Conservation (phyloP, 2,113 vertebrate genomes). For the Chamaea fasciata region DNA sequence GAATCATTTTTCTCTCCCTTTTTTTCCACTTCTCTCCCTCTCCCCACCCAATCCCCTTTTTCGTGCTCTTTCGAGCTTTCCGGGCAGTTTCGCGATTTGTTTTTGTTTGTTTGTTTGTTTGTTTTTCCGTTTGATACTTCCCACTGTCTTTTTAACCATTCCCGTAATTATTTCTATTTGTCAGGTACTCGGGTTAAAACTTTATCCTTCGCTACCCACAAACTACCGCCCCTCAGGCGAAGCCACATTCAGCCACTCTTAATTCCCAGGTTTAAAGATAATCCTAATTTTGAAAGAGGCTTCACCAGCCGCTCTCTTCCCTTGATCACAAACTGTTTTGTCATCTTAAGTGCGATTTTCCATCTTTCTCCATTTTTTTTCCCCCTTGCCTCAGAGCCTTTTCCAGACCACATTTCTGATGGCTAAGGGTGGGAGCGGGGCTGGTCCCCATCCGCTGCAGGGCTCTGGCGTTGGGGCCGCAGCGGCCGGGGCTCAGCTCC, state of each 20-base stretch:
- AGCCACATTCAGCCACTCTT: not conserved
- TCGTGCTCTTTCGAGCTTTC: not conserved
- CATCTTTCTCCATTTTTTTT: not conserved
- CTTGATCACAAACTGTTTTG: constrained; percentile 8
- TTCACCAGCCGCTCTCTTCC: constrained; percentile 11
- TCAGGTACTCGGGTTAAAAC: constrained; percentile 5
- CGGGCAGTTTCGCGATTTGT: not conserved
- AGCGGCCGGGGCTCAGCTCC: not conserved
- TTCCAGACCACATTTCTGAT: not conserved
- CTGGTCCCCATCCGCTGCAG: not conserved
- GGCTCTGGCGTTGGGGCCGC: not conserved
- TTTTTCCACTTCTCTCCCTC: not conserved
- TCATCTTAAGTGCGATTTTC: not conserved
- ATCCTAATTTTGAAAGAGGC: constrained; percentile 39
- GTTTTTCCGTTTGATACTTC: not conserved
- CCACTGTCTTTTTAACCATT: not conserved
- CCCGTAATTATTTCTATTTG: not conserved
- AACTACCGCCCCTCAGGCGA: not conserved
- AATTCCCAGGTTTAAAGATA: constrained; percentile 26
- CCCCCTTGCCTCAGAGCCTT: not conserved
- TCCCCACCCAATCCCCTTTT: not conserved
- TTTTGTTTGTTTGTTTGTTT: not conserved
- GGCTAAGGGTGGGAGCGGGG: not conserved
- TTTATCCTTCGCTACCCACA: not conserved
- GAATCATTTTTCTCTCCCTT: not conserved